These are phyloP conservation scores for Saguinus imperator DNA, from an alignment of 2,113 vertebrate genomes.

Conservation along the genomic window DNA sequence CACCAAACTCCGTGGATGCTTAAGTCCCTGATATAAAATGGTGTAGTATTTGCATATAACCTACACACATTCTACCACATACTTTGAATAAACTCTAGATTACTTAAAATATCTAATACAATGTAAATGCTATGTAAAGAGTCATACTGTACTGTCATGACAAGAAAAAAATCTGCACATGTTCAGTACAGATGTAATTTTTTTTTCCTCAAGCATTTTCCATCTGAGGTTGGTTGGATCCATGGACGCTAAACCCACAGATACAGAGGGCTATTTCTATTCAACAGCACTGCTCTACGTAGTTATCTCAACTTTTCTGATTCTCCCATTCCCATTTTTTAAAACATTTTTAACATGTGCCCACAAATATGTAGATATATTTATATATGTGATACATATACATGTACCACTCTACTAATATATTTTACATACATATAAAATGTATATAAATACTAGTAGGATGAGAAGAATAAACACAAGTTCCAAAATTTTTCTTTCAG, in stretches of 20 bases:
- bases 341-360: neutral
- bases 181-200: neutral
- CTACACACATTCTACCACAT: neutral
- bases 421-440: neutral
- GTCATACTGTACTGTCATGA: neutral
- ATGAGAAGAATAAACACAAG: neutral
- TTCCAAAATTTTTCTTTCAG: conserved; percentile 52
- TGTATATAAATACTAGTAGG: neutral
- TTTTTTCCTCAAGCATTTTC: neutral
- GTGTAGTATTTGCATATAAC: neutral
- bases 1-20: neutral
- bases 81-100: neutral
- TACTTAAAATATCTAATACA: neutral
- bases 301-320: neutral
- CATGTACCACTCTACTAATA: neutral
- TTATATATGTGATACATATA: neutral
- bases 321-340: neutral
- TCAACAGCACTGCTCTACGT: neutral
- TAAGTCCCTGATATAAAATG: neutral
- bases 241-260: neutral
- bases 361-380: neutral
- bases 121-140: neutral
- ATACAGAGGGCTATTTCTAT: neutral
- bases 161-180: neutral
- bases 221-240: neutral